A percentile compares a stretch with the other conserved stretches of the same genome.
These are phyloP conservation scores for Leucozona laternaria DNA, from an alignment of 2,888 invertebrate species.

Conservation along the genomic window DNA sequence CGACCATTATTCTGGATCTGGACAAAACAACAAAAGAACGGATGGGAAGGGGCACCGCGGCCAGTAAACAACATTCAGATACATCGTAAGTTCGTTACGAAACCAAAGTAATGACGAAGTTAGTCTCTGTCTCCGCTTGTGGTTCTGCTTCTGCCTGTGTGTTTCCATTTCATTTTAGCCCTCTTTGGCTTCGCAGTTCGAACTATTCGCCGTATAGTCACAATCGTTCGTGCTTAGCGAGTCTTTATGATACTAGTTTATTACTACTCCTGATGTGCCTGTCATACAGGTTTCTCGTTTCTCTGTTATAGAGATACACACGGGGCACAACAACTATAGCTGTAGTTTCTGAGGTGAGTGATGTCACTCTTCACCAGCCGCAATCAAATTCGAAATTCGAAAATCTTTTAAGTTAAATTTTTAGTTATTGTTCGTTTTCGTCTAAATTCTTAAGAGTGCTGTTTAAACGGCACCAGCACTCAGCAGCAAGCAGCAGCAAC, in stretches of 20 bases:
- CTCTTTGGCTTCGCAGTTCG: constrained; percentile 5
- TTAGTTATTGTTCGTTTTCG: constrained; percentile 30
- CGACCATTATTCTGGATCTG: constrained; percentile 24
- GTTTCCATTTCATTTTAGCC: constrained; percentile 69
- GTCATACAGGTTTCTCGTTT: constrained; percentile 64
- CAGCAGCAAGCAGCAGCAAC: neutral
- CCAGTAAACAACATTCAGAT: constrained; percentile 59
- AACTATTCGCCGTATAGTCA: neutral
- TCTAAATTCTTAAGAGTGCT: constrained; percentile 8
- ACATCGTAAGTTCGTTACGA: constrained; percentile 60
- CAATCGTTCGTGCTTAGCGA: constrained; percentile 19
- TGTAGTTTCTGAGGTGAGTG: constrained; percentile 63
- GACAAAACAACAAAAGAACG: constrained; percentile 22
- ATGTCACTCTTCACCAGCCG: constrained; percentile 64
- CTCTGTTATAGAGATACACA: constrained; percentile 35
- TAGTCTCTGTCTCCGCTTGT: constrained; percentile 16
- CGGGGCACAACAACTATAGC: constrained; percentile 46
- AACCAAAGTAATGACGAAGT: constrained; percentile 71
- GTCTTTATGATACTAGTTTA: constrained; percentile 52
- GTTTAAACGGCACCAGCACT: neutral
- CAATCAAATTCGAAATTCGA: constrained; percentile 66
- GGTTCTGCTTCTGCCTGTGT: constrained; percentile 24
- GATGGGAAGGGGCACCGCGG: neutral
- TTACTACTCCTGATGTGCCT: constrained; percentile 13
- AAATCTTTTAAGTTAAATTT: constrained; percentile 56